Conservation (phyloP, 2,113 vertebrate species). For the Oncorhynchus clarkii region DNA sequence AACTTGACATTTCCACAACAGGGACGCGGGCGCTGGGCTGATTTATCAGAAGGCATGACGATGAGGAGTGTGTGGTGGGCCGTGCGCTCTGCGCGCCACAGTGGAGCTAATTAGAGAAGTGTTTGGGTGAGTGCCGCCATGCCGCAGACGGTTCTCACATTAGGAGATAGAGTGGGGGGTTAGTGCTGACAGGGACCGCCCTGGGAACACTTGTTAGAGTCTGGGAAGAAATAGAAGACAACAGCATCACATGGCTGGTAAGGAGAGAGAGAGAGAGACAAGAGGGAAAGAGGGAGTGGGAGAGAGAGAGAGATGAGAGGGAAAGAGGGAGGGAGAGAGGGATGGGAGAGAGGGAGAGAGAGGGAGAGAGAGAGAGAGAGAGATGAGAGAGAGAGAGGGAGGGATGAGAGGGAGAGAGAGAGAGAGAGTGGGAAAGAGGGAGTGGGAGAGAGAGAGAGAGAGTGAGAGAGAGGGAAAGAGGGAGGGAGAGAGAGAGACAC, state of each 20-base stretch:
- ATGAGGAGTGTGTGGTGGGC: no score
- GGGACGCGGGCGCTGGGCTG: background rate
- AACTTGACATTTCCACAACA: constrained; percentile 1
- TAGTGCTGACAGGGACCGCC: constrained; percentile 5
- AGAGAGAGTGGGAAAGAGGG: no score
- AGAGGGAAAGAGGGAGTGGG: no score
- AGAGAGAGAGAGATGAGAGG: background rate
- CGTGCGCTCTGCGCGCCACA: background rate
- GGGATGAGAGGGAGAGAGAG: background rate
- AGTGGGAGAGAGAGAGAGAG: no score
- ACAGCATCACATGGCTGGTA: background rate
- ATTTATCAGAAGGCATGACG: constrained; percentile 1
- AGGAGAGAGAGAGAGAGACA: no score
- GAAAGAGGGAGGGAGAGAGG: no score
- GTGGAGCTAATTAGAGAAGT: constrained; percentile 5
- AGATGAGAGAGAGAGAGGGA: background rate
- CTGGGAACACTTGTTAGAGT: constrained; percentile 9
- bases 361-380: no score
- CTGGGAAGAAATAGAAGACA: background rate
- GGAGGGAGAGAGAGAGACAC: no score
- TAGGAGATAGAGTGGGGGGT: constrained; percentile 5
- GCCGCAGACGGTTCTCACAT: background rate
- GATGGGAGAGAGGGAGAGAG: no score
- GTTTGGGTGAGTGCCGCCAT: background rate
- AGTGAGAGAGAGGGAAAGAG: no score